These are phyloP conservation scores for Sinocyclocheilus anshuiensis DNA, from an alignment of 2,113 vertebrate species.

Conservation along the genomic window DNA sequence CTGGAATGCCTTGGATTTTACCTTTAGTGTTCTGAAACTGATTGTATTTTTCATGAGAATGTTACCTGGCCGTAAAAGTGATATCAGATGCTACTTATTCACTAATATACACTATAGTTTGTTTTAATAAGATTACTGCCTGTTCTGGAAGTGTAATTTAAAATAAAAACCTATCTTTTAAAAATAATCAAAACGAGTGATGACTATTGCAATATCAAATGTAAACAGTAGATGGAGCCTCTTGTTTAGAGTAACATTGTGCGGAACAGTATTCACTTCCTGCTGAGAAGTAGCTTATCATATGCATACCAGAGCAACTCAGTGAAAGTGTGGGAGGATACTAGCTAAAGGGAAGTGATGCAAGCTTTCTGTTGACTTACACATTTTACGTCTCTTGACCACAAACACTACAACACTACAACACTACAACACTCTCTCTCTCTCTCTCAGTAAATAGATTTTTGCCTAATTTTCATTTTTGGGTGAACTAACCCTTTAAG, in stretches of 20 bases:
- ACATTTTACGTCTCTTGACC: neutral
- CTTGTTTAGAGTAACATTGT: neutral
- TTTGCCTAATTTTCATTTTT: no score
- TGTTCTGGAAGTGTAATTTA: neutral
- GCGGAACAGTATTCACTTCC: neutral
- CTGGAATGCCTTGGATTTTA: neutral
- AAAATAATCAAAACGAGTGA: neutral
- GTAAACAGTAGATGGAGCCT: slow-evolving; percentile 53
- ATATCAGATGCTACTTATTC: neutral
- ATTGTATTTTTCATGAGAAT: neutral
- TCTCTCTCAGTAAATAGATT: no score
- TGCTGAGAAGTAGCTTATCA: neutral
- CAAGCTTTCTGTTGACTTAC: neutral
- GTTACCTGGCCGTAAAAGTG: neutral
- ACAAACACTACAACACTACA: neutral
- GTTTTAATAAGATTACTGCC: neutral
- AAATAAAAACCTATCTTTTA: neutral
- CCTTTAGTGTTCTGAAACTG: neutral
- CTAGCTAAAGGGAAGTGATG: neutral
- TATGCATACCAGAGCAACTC: neutral
- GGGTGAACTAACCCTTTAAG: no score
- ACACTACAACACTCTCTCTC: no score
- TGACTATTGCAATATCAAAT: neutral
- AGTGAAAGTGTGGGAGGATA: neutral
- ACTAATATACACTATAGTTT: neutral